phyloP scores from a whole-genome alignment of 2,888 invertebrate species.

The Platycnemis pennipes region DNA sequence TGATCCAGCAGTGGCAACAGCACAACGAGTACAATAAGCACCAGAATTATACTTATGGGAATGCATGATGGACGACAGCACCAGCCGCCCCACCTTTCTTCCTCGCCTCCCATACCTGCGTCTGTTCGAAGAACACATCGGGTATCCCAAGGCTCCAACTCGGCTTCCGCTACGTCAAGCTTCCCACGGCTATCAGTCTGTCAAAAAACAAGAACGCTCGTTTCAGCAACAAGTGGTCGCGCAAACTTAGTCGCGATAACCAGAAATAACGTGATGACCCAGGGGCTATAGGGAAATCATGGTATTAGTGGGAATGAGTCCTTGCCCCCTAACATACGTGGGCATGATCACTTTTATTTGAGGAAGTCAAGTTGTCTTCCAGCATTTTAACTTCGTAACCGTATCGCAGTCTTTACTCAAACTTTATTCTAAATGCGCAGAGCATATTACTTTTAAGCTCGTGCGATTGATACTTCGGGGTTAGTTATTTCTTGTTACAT shows the following conservation, averaged over 20 bases:
- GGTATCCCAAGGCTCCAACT: conserved; percentile 89
- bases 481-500: too few species aligned
- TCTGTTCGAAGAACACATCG: conserved; percentile 87
- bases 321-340: too few species aligned
- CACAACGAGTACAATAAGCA: conserved; percentile 90
- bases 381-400: background rate
- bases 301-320: too few species aligned
- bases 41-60: conserved; percentile 89
- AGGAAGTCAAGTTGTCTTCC: background rate
- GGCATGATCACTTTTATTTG: too few species aligned
- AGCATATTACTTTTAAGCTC: too few species aligned
- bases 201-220: background rate
- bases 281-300: too few species aligned
- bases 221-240: background rate
- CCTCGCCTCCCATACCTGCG: conserved; percentile 69
- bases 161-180: conserved; percentile 79
- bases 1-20: conserved; percentile 88
- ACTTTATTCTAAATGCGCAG: background rate
- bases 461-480: too few species aligned
- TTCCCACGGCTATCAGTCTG: conserved; percentile 66
- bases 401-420: background rate
- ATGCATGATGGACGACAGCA: conserved; percentile 90
- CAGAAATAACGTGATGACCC: too few species aligned
- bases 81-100: conserved; percentile 81
- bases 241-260: background rate